phyloP scores from a whole-genome alignment of 2,797 vertebrate genomes.

The Siniperca scherzeri region DNA sequence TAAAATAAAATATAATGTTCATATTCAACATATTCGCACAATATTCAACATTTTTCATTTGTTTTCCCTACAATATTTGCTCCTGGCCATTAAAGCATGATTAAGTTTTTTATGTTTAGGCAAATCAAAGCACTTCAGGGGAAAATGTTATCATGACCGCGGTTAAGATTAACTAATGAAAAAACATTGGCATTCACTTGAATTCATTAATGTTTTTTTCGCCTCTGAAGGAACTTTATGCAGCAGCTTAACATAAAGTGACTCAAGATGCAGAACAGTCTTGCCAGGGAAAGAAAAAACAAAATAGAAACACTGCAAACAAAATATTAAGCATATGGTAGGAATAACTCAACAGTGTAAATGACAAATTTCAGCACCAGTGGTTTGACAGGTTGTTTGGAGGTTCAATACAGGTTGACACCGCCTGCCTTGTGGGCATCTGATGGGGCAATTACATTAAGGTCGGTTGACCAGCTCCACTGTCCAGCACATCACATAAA shows the following conservation, averaged over 20 bases:
- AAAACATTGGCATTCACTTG: neutral
- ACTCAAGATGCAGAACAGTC: neutral
- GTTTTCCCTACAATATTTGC: neutral
- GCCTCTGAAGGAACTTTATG: neutral
- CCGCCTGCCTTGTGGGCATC: conserved; percentile 5
- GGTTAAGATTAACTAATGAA: neutral
- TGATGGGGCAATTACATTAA: conserved; percentile 31
- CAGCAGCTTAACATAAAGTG: neutral
- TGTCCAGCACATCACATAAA: conserved; percentile 34
- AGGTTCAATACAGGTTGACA: conserved; percentile 8
- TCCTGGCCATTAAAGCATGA: neutral
- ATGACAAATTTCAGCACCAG: neutral
- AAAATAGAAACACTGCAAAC: neutral
- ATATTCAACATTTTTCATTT: neutral
- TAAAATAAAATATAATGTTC: no score
- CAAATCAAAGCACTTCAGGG: neutral
- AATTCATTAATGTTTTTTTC: neutral
- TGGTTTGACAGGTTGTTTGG: conserved; percentile 36
- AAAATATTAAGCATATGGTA: neutral
- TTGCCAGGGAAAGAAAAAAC: neutral
- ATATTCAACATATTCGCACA: no score
- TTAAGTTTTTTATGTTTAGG: neutral
- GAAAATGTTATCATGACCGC: neutral
- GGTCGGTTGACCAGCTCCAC: conserved; percentile 23
- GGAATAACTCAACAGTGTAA: neutral